These are phyloP conservation scores for Phrynocephalus guinanensis DNA, from an alignment of 2,797 vertebrate species.

Conservation along the genomic window DNA sequence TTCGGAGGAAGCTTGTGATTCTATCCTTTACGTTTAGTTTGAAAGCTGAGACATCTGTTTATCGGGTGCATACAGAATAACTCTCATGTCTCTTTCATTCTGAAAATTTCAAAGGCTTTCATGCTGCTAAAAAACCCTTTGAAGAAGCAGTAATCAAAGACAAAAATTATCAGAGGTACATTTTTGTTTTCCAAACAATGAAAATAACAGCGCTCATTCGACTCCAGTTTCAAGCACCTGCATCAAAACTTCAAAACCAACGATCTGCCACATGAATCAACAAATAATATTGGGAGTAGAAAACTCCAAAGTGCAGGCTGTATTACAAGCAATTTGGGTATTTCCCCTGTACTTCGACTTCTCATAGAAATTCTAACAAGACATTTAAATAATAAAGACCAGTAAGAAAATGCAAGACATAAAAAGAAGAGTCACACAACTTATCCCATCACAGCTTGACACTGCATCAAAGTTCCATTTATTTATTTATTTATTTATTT, in stretches of 20 bases:
- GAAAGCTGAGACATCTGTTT: constrained; percentile 87
- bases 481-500: constrained; percentile 30
- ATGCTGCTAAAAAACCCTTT: constrained; percentile 84
- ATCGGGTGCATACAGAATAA: constrained; percentile 82
- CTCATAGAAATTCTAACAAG: constrained; percentile 79
- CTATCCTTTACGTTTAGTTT: constrained; percentile 82
- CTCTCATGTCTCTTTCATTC: constrained; percentile 85
- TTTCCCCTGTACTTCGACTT: constrained; percentile 69
- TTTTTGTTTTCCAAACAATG: constrained; percentile 87
- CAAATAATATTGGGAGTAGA: constrained; percentile 75
- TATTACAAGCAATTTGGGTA: constrained; percentile 68
- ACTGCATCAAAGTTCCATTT: constrained; percentile 71
- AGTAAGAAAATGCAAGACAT: constrained; percentile 74
- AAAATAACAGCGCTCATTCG: constrained; percentile 81
- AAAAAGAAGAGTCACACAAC: constrained; percentile 50
- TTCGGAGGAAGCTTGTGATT: constrained; percentile 81
- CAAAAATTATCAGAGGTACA: constrained; percentile 89
- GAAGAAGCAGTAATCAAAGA: constrained; percentile 87
- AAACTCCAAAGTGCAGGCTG: constrained; percentile 73
- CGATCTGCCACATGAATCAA: constrained; percentile 81
- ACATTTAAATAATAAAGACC: constrained; percentile 79
- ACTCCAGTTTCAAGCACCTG: constrained; percentile 78
- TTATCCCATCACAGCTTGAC: constrained; percentile 74
- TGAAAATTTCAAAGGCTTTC: constrained; percentile 88
- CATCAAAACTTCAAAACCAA: constrained; percentile 80